phyloP scores from a whole-genome alignment of 2,797 vertebrate species.

The Paedocypris micromegethes region DNA sequence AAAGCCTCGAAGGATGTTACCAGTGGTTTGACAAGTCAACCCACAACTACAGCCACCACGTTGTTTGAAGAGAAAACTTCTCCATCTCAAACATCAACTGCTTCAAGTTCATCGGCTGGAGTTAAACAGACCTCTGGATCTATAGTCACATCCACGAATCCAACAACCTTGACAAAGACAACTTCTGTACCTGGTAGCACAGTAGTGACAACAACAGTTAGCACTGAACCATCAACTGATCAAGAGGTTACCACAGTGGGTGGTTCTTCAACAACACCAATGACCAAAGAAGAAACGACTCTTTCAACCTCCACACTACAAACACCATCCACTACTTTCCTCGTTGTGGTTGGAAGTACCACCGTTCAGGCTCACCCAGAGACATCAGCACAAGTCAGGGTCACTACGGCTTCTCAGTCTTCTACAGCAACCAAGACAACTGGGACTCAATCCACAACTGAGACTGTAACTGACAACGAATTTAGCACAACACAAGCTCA shows the following conservation, averaged over 20 bases:
- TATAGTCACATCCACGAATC: neutral
- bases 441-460: neutral
- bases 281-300: conserved; percentile 10
- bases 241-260: neutral
- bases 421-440: conserved; percentile 13
- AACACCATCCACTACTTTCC: conserved; percentile 13
- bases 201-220: neutral
- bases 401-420: conserved; percentile 3
- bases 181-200: neutral
- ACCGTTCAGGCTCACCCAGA: neutral
- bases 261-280: neutral
- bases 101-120: neutral
- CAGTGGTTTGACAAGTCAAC: neutral
- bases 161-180: conserved; percentile 1
- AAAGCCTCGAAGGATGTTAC: neutral
- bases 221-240: neutral
- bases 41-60: conserved; percentile 46
- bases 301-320: conserved; percentile 4
- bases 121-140: neutral
- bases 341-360: conserved; percentile 2
- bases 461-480: conserved; percentile 6
- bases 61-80: conserved; percentile 7
- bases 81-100: conserved; percentile 2
- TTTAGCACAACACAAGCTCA: neutral
- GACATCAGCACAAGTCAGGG: neutral